Base-by-base conservation (phyloP, 2,113 vertebrate species). In the Etia nguti region DNA sequence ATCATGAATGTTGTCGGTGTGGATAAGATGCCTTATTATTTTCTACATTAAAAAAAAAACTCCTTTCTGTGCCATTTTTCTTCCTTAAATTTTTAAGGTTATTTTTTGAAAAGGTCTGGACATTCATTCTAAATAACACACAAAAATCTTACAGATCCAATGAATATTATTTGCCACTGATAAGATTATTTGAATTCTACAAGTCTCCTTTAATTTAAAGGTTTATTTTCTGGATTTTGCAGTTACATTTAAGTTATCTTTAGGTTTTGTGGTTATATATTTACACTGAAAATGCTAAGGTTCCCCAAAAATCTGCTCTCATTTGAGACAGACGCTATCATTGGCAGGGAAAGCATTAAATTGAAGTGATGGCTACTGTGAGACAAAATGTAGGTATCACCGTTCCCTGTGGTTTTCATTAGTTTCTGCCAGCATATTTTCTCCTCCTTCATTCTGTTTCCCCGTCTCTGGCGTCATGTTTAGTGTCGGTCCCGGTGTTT, bases 381-480 rank as follows among this genome's bases (percentile, higher is more conserved):
- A 70, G 65, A 70, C 65, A 38, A 70, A 70, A 24, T 4, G 38
- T 10, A 18, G 38, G 38, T 46, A 26, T 6, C 62, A 41, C 20
- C 2, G 12, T 0, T 15, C 62, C n/a, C 65, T 46, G 68, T 0
- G 0, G 22, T 26, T 73, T 41, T 73, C 38, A 46, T 46, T 73
- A 2, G 38, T 46, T 73, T 26, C 65, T 73, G 0, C 38, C 22
- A 10, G 38, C 22, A 3, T 73, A 73, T 26, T 73, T 73, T 46
- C 22, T 46, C 41, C 8, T 70, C 38, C 65, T 0, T 38, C n/a
- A 4, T 22, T 22, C 62, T 46, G 36, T 46, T 73, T 73, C 38
- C 43, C 38, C 2, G 2, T 73, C 38, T 73, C 38, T 26, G 68
- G 22, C 1, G 8, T 73, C 22, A 0, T 26, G 38, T 73, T 46